Percentiles rank a stretch among this genome's conserved stretches.
phyloP scores from a whole-genome alignment of 2,888 invertebrate genomes.

The Netelia melanura region DNA sequence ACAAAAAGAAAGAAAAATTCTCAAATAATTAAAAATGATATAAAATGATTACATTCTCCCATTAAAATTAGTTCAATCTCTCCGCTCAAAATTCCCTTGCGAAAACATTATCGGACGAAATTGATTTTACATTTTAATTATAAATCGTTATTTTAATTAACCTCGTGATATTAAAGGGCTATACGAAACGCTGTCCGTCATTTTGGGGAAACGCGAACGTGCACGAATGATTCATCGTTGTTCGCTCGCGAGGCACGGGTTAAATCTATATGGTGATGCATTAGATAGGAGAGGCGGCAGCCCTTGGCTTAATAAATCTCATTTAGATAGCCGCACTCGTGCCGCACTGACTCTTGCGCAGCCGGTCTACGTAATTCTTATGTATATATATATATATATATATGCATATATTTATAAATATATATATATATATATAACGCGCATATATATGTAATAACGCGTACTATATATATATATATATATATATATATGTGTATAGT shows the following conservation, averaged over 20 bases:
- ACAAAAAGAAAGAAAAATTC: no score
- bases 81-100: no score
- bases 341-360: conserved; percentile 50
- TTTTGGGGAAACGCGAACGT: conserved; percentile 1
- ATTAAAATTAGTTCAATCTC: no score
- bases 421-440: background rate
- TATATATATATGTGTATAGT: background rate
- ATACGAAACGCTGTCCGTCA: conserved; percentile 28
- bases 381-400: background rate
- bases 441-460: background rate
- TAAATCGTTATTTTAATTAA: conserved; percentile 35
- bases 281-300: conserved; percentile 43
- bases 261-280: conserved; percentile 51
- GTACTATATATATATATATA: conserved; percentile 11
- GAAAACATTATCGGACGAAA: no score
- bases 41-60: no score
- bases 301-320: conserved; percentile 66
- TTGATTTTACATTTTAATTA: background rate
- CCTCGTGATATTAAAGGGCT: conserved; percentile 25
- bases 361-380: conserved; percentile 7
- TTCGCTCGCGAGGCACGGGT: conserved; percentile 6
- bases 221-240: conserved; percentile 52
- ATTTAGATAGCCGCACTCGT: conserved; percentile 56
- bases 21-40: no score
- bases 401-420: background rate